These are phyloP conservation scores for Zaprionus camerounensis DNA, from an alignment of 1,140 invertebrate genomes.

Conservation along the genomic window DNA sequence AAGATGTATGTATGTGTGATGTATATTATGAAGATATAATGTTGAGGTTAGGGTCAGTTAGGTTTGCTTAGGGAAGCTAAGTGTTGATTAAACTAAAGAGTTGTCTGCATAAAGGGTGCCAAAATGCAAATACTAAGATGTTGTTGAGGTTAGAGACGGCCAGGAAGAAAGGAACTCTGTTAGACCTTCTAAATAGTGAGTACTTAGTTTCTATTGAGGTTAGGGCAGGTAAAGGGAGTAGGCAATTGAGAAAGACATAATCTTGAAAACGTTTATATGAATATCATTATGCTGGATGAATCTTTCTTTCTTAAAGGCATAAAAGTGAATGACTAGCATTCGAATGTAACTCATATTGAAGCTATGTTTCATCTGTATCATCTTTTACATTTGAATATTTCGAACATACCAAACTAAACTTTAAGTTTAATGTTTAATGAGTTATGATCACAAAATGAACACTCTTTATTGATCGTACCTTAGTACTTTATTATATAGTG, in stretches of 20 bases:
- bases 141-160: neutral
- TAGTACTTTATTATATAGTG: too few relatives aligned
- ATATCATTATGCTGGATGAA: neutral
- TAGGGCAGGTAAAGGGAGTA: neutral
- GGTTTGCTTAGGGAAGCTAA: neutral
- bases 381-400: too few relatives aligned
- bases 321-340: too few relatives aligned
- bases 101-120: neutral
- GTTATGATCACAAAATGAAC: too few relatives aligned
- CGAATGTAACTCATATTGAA: too few relatives aligned
- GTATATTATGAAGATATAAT: neutral
- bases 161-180: too few relatives aligned
- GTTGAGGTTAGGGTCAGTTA: conserved; percentile 3
- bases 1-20: neutral
- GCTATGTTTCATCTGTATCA: too few relatives aligned
- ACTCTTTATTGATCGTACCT: too few relatives aligned
- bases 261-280: neutral
- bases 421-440: too few relatives aligned
- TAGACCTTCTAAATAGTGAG: too few relatives aligned
- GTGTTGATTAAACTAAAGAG: neutral
- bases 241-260: neutral
- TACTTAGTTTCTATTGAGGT: too few relatives aligned
- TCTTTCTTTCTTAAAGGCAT: neutral
- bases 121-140: neutral
- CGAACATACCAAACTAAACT: too few relatives aligned